Conservation (phyloP, 2,113 vertebrate species). For the Salminus brasiliensis region DNA sequence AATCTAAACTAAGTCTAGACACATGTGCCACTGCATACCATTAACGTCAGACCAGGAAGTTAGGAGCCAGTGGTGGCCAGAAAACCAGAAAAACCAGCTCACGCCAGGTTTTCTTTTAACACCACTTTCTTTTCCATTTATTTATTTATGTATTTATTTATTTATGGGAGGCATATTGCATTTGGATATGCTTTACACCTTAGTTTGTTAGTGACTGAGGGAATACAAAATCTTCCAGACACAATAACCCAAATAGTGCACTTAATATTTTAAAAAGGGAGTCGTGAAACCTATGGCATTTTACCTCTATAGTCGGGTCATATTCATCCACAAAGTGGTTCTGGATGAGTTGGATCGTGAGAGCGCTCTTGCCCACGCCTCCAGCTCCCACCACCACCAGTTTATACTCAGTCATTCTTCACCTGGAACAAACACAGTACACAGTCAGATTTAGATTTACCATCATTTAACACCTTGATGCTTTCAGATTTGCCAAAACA, state of each 20-base stretch:
- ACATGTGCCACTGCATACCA: neutral
- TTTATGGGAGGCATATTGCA: no score
- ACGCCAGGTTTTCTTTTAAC: constrained; percentile 18
- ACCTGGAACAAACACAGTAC: constrained; percentile 61
- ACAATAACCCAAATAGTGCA: no score
- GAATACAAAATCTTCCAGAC: no score
- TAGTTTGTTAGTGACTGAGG: no score
- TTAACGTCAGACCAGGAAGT: constrained; percentile 28
- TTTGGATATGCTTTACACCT: no score
- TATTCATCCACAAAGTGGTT: constrained; percentile 83
- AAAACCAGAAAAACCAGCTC: constrained; percentile 71
- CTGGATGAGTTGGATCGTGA: constrained; percentile 82
- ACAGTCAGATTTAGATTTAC: neutral
- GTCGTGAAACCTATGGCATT: no score
- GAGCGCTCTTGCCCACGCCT: constrained; percentile 79
- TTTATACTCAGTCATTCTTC: constrained; percentile 82
- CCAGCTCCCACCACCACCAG: constrained; percentile 81
- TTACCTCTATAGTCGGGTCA: constrained; percentile 81
- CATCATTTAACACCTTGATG: neutral
- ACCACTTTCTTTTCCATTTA: constrained; percentile 10
- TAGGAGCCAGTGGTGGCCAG: constrained; percentile 7
- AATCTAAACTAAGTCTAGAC: neutral
- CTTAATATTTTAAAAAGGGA: no score
- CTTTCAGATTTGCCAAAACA: neutral
- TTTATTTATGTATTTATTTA: neutral